phyloP scores from a whole-genome alignment of 2,797 vertebrate genomes.

The Ciconia nigra region DNA sequence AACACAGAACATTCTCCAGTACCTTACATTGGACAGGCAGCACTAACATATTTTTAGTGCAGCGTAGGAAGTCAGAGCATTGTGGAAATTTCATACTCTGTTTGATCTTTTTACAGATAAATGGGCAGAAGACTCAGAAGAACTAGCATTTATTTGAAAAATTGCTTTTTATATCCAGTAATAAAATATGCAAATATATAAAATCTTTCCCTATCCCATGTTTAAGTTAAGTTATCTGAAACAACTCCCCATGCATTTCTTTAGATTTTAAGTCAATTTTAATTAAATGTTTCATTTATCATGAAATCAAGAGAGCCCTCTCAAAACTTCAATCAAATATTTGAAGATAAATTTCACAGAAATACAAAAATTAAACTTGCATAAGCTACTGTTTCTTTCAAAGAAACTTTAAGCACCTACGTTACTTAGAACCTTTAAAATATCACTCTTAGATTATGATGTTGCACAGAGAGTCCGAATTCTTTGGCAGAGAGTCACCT shows the following conservation, averaged over 20 bases:
- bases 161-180: not conserved
- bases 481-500: not conserved
- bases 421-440: not conserved
- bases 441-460: not conserved
- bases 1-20: not conserved
- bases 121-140: not conserved
- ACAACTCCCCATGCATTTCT: not conserved
- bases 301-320: slow-evolving; percentile 1
- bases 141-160: slow-evolving; percentile 31
- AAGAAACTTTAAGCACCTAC: not conserved
- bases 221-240: slow-evolving; percentile 43
- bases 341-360: slow-evolving; percentile 49
- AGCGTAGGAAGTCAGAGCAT: not conserved
- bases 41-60: slow-evolving; percentile 3
- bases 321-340: slow-evolving; percentile 25
- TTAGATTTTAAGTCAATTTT: slow-evolving; percentile 24
- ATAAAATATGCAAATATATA: slow-evolving; percentile 33
- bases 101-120: slow-evolving; percentile 30
- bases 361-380: not conserved
- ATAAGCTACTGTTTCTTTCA: not conserved
- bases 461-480: not conserved
- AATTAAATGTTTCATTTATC: slow-evolving; percentile 14
- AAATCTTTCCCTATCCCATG: not conserved
- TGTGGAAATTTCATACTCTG: not conserved
- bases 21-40: not conserved